phyloP scores from a whole-genome alignment of 2,888 invertebrate genomes.

The Hemicrepidius hirtus region DNA sequence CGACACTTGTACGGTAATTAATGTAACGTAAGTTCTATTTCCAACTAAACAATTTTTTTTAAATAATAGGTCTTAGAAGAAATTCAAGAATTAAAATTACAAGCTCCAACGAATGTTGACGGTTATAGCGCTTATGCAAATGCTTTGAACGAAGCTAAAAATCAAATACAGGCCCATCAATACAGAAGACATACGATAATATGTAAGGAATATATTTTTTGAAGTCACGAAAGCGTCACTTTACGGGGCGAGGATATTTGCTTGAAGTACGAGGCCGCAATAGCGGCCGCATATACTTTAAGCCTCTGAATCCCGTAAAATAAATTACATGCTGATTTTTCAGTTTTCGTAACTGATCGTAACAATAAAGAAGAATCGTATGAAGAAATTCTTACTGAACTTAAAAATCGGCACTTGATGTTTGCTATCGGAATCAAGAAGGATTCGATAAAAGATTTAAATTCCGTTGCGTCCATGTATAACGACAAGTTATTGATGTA shows the following conservation, averaged over 20 bases:
- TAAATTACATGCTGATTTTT: no score
- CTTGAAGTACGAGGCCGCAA: no score
- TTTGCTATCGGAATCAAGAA: constrained; percentile 8
- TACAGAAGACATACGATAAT: background rate
- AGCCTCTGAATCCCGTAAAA: no score
- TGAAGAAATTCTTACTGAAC: background rate
- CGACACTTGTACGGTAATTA: constrained; percentile 8
- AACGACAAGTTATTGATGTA: background rate
- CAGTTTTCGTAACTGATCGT: constrained; percentile 14
- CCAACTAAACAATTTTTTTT: no score
- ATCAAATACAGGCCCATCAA: background rate
- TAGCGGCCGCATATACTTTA: no score
- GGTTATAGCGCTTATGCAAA: background rate
- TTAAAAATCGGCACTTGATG: background rate
- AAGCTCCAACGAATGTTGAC: background rate
- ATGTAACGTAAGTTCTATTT: no score
- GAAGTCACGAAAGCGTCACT: no score
- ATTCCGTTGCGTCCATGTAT: background rate
- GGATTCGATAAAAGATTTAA: background rate
- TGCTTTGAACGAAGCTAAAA: background rate
- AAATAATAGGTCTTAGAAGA: background rate
- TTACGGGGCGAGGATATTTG: no score
- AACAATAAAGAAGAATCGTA: constrained; percentile 1
- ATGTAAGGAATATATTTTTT: no score
- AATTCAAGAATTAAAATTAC: background rate